Evolutionary conservation across 2,888 invertebrate genomes (phyloP), one percentile per base, ranked within the genome.

Genomic region (Helicoverpa assulta): DNA sequence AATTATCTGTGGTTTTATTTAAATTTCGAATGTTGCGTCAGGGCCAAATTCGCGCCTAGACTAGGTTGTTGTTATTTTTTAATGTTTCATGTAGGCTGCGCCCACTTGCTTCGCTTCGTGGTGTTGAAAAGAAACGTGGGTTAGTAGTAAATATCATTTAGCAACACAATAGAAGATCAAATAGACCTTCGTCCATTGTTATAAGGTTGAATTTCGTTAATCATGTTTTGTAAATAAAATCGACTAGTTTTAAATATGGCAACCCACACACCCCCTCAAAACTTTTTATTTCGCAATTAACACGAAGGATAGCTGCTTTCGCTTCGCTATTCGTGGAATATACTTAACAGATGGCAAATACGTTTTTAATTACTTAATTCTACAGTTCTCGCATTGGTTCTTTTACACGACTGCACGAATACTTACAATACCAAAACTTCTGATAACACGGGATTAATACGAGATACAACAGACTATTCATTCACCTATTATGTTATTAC

Each of bases 71-170:
- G 85, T 86, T 85, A 85, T 88, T 90, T 91, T 89, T 90, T 88
- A 88, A 90, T 84, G 81, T 81, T 80, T 69, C 78, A 90, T 88
- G 93, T 93, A 93, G 93, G 93, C 85, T 81, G 92, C 92, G 91
- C 94, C 94, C 91, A 93, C 86, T 82, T 69, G 64, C 79, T 78
- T 81, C 83, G 80, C 86, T 84, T 84, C 78, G 78, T 85, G 73
- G 85, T 83, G 85, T 85, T 85, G 86, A 89, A 91, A 93, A 93
- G 89, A 90, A 90, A 87, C 91, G 92, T 93, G 91, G 92, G 92
- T 86, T 86, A 86, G 81, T 89, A 86, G 91, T 90, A 90, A 89
- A 90, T 86, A 90, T 75, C 86, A 80, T 79, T 72, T 74, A 70
- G 78, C 75, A 73, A 74, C 57, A 70, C 63, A 72, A 68, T 74